phyloP scores from a whole-genome alignment of 2,797 vertebrate genomes.

The Spinus pinus region DNA sequence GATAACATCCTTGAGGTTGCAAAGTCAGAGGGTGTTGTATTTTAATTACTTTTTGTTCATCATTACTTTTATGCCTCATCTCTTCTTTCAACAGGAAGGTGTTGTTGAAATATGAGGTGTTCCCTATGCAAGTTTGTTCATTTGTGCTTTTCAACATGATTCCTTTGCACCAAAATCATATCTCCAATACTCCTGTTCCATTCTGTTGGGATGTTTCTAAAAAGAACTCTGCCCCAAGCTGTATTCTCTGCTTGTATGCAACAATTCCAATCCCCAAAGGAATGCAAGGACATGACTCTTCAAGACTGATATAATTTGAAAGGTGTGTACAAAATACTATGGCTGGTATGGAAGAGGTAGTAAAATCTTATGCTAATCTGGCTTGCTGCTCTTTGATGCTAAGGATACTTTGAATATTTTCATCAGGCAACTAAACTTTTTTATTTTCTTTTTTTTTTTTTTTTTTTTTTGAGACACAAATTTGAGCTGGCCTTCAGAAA shows the following conservation, averaged over 20 bases:
- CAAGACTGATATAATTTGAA: not conserved
- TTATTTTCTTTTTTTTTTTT: not conserved
- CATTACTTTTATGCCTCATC: not conserved
- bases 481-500: not conserved
- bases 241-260: not conserved
- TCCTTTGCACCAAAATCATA: not conserved
- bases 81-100: not conserved
- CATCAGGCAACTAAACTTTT: not conserved
- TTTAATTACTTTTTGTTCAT: not conserved
- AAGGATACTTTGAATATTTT: not conserved
- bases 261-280: not conserved
- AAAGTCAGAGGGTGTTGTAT: not conserved
- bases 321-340: not conserved
- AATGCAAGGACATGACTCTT: not conserved
- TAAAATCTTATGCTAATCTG: not conserved
- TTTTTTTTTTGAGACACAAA: not conserved
- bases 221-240: not conserved
- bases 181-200: not conserved
- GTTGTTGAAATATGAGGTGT: not conserved
- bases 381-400: not conserved
- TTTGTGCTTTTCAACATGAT: not conserved
- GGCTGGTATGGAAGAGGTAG: not conserved
- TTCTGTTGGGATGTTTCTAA: not conserved
- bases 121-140: not conserved
- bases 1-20: not conserved